Base-by-base conservation (phyloP, 1,140 invertebrate genomes). In the Drosophila paulistorum region DNA sequence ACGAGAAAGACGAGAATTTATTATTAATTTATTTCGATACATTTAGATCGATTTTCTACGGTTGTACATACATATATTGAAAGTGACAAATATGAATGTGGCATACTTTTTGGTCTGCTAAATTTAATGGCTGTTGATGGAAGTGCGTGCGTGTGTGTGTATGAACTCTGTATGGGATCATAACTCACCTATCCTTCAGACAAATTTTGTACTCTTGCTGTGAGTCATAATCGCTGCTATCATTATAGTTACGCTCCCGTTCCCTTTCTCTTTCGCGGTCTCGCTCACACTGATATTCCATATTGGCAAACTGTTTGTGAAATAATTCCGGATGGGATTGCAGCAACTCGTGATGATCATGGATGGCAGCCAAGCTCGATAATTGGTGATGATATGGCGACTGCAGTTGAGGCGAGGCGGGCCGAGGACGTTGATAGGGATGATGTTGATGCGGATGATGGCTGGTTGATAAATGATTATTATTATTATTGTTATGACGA, bases 151-250 rank as follows among this genome's bases (percentile, higher is more conserved):
- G 26, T n/a, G 23, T 30, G 23, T 63, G 39, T 33, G 61, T 58
- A 42, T 51, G 20, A 0, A 30, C 55, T 57, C 48, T 65, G 7
- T 42, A 55, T 73, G 63, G 48, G 76, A 65, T 68, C 72, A 69
- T 67, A 61, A 90, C 90, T 91, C 78, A 91, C 90, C 90, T 90
- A 86, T 91, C 90, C 90, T 86, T 90, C 81, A 91, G 90, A 74
- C 90, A 90, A 79, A 85, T 84, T 63, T 90, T 86, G 71, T 72
- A 90, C 57, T 91, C 90, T 65, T 79, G 80, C 72, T 86, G 85
- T 23, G 85, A 90, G 69, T 91, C 90, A 62, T 82, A 86, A 55
- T 86, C 82, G 70, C 76, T 86, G 77, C 65, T 74, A 69, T 77
- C 80, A 60, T 86, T 90, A 30, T 75, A 89, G 68, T 68, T 74